phyloP scores from a whole-genome alignment of 2,797 vertebrate genomes.

The Eutrigla gurnardus region DNA sequence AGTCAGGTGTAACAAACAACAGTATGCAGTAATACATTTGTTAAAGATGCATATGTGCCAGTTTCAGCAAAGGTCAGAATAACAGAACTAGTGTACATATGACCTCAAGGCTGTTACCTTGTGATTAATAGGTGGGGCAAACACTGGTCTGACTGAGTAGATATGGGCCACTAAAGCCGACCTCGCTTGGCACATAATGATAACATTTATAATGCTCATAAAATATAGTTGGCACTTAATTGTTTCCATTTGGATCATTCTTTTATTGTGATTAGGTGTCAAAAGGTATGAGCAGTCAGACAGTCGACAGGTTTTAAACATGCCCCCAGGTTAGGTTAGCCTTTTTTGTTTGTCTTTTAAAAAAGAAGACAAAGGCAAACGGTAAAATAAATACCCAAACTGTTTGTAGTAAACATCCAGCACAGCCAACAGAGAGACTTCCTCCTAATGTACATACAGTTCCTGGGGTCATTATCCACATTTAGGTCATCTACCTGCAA shows the following conservation, averaged over 20 bases:
- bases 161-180: background rate
- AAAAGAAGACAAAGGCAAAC: accelerated
- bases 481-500: background rate
- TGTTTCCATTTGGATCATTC: background rate
- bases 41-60: background rate
- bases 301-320: background rate
- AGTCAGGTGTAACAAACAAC: background rate
- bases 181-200: background rate
- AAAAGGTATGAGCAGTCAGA: background rate
- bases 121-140: background rate
- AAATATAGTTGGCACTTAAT: background rate
- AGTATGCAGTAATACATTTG: background rate
- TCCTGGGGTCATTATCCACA: background rate
- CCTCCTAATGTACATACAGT: background rate
- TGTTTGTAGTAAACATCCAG: background rate
- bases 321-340: background rate
- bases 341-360: no score
- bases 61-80: background rate
- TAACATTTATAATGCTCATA: background rate
- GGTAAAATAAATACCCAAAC: background rate
- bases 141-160: background rate
- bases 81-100: background rate
- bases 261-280: background rate
- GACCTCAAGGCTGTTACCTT: background rate
- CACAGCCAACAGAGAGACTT: background rate